Evolutionary conservation across 2,113 vertebrate species (phyloP), one percentile per base, ranked within the genome.

Genomic region (Sebastes schlegelii): DNA sequence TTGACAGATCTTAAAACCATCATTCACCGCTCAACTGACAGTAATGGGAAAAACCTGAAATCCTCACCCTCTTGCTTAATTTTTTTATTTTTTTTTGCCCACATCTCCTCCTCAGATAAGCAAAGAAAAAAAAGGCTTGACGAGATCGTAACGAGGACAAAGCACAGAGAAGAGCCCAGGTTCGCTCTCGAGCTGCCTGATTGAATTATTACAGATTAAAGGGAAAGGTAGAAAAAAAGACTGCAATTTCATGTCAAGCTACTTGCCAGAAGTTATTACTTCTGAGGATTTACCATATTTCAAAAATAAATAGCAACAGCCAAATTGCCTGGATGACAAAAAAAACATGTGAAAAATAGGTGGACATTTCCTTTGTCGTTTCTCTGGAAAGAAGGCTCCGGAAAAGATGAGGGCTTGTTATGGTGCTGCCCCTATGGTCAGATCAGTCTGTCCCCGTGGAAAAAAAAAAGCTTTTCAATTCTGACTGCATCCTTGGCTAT

Each of bases 381-480:
- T 69, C 21, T 52, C 40, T 61, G 10, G 8, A 80, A 19, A 26
- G 60, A 63, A 54, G 57, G 34, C 68, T 57, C 69, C 23, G 34
- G 34, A 60, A 45, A 55, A 48, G 19, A 84, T 21, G 49, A 78
- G 52, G 34, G 67, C 8, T 58, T 75, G 40, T 77, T 49, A 55
- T 40, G 17, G 57, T 57, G 69, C 77, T 80, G 67, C 64, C 55
- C 52, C 48, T 74, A 51, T 57, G 77, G 65, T 86, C 77, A 84
- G 26, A 87, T 81, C 66, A 2, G 3, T 77, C 55, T 78, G 61
- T 66, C 64, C 75, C 74, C 1, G 0, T n/a, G 64, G 75, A 84
- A 86, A 76, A 89, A 76, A 89, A 86, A 82, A 85, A 74, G 66
- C 76, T 54, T 91, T 84, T 82, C 79, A 74, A 68, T 87, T 84